These are phyloP conservation scores for Machaerirhynchus nigripectus DNA, from an alignment of 2,113 vertebrate genomes.

Conservation along the genomic window DNA sequence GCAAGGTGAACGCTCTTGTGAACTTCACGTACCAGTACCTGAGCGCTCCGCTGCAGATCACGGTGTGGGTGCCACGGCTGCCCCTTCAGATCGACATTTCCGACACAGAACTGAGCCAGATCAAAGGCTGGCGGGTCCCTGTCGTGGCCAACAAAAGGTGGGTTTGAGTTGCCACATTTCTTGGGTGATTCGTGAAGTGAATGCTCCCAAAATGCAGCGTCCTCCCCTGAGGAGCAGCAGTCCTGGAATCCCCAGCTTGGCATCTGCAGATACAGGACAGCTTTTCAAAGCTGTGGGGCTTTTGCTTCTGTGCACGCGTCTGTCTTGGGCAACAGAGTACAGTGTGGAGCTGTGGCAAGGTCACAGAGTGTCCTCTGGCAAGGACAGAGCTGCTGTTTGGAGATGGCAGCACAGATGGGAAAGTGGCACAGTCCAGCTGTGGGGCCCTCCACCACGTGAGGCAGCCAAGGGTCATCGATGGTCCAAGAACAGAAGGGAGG, in stretches of 20 bases:
- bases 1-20: constrained; percentile 83
- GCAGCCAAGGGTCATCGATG: neutral
- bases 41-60: constrained; percentile 84
- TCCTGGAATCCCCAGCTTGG: neutral
- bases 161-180: neutral
- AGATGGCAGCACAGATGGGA: neutral
- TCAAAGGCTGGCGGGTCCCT: constrained; percentile 94
- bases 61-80: constrained; percentile 92
- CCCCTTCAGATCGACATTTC: constrained; percentile 96
- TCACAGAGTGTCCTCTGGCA: too few relatives aligned
- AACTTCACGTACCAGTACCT: constrained; percentile 92
- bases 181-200: neutral
- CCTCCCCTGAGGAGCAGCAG: neutral
- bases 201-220: neutral
- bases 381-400: neutral
- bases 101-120: constrained; percentile 93
- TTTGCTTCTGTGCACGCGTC: neutral
- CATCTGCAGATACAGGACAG: neutral
- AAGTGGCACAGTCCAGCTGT: neutral
- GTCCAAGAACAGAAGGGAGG: too few relatives aligned
- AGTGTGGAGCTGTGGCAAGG: neutral
- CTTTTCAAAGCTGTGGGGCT: neutral
- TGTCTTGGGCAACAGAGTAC: neutral
- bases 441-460: fast-evolving
- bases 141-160: constrained; percentile 84